Conservation (phyloP, 2,888 invertebrate species). For the Caenorhabditis sp. region DNA sequence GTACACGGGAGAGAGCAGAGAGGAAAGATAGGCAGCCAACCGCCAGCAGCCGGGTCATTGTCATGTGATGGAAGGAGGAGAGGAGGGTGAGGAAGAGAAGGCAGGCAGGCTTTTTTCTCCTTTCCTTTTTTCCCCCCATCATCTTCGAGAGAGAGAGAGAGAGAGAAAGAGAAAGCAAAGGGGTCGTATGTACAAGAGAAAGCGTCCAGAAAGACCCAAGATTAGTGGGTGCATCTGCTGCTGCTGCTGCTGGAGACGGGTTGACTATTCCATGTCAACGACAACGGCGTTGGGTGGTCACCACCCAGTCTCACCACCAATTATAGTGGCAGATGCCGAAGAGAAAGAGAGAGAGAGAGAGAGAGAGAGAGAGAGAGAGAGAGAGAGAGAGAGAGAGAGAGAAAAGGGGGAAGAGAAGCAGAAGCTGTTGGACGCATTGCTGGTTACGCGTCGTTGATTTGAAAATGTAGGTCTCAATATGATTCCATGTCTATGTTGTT, state of each 20-base stretch:
- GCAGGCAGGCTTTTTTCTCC: slow-evolving; percentile 34
- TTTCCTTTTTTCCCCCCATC: slow-evolving; percentile 5
- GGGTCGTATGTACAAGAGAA: too few relatives aligned
- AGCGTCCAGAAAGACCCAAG: too few relatives aligned
- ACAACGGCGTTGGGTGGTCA: too few relatives aligned
- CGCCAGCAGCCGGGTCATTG: slow-evolving; percentile 32
- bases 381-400: neutral
- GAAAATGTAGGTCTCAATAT: too few relatives aligned
- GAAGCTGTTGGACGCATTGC: too few relatives aligned
- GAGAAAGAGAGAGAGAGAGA: neutral
- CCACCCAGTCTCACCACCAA: too few relatives aligned
- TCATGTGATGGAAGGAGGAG: slow-evolving; percentile 32
- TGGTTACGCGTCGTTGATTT: too few relatives aligned
- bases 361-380: slow-evolving; percentile 7
- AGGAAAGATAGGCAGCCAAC: slow-evolving; percentile 23
- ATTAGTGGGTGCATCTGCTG: too few relatives aligned
- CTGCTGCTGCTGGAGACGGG: too few relatives aligned
- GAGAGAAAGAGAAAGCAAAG: slow-evolving; percentile 2
- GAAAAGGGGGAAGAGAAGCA: slow-evolving; percentile 3
- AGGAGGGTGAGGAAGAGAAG: slow-evolving; percentile 14
- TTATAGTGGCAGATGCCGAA: too few relatives aligned
- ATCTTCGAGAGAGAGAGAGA: slow-evolving; percentile 1
- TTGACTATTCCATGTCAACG: too few relatives aligned
- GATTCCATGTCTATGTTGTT: too few relatives aligned
- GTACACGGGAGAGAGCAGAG: slow-evolving; percentile 23